phyloP scores from a whole-genome alignment of 2,113 vertebrate genomes.

The Micronycteris hirsuta region DNA sequence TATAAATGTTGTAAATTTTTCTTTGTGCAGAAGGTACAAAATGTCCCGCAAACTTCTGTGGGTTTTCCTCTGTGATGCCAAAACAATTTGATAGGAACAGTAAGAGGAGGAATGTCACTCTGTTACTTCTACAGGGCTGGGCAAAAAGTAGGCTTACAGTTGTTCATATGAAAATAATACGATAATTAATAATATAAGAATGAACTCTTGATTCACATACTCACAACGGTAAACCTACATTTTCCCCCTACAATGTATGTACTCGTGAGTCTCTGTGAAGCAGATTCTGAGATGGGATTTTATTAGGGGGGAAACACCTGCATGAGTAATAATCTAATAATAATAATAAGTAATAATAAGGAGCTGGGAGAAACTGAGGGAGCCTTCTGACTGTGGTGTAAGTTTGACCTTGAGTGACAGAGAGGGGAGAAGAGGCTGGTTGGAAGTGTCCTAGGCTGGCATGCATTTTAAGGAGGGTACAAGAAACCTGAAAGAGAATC shows the following conservation, averaged over 20 bases:
- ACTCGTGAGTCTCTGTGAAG: not conserved
- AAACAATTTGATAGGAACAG: not conserved
- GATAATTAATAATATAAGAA: not conserved
- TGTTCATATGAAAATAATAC: not conserved
- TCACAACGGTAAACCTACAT: not conserved
- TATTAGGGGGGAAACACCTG: not conserved
- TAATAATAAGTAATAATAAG: not conserved
- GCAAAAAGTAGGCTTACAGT: not conserved
- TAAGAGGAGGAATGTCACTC: not conserved
- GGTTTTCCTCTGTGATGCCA: not conserved
- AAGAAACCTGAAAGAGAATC: not conserved
- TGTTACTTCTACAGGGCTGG: not conserved
- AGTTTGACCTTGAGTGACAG: not conserved
- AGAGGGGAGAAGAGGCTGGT: not conserved
- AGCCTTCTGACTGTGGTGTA: not conserved
- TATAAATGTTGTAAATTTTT: not conserved
- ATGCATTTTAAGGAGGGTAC: not conserved
- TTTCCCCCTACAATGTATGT: not conserved
- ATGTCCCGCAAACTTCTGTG: not conserved
- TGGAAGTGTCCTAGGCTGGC: not conserved
- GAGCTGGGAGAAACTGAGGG: not conserved
- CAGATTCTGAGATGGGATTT: not conserved
- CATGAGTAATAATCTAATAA: not conserved
- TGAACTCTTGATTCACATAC: not conserved
- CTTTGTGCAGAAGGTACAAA: not conserved